Conservation (phyloP, 2,797 vertebrate species). For the Crypturellus tataupa region DNA sequence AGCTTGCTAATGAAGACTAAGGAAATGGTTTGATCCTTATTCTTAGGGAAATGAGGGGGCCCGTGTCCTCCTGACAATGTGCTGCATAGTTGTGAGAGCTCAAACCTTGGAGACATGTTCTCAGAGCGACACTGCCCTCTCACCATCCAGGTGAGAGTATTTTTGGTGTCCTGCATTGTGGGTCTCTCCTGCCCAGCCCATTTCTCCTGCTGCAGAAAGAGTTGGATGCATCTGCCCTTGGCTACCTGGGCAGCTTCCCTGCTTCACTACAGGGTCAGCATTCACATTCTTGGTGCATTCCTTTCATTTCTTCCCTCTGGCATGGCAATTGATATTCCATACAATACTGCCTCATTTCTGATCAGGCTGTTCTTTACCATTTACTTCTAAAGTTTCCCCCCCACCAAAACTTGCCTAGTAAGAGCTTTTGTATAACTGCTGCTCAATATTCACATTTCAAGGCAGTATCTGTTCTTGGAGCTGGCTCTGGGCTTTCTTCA, state of each 20-base stretch:
- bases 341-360: slow-evolving; percentile 34
- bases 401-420: slow-evolving; percentile 44
- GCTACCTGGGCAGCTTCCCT: not conserved
- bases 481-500: not conserved
- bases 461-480: not conserved
- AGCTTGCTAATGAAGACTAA: not conserved
- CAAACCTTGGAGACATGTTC: not conserved
- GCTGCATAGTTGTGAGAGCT: not conserved
- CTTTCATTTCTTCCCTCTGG: slow-evolving; percentile 16
- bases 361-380: slow-evolving; percentile 54
- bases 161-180: not conserved
- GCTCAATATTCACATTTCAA: slow-evolving; percentile 50
- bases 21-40: not conserved
- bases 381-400: slow-evolving; percentile 54
- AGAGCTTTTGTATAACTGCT: slow-evolving; percentile 56
- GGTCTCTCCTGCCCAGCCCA: not conserved
- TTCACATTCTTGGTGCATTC: slow-evolving; percentile 26
- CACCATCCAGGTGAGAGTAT: not conserved
- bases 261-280: not conserved
- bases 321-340: slow-evolving; percentile 25
- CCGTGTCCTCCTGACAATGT: not conserved
- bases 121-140: not conserved
- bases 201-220: not conserved
- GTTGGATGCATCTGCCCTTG: not conserved
- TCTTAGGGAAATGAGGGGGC: not conserved